These are phyloP conservation scores for Sphenopsis melanotis DNA, from an alignment of 2,797 vertebrate species.

Conservation along the genomic window DNA sequence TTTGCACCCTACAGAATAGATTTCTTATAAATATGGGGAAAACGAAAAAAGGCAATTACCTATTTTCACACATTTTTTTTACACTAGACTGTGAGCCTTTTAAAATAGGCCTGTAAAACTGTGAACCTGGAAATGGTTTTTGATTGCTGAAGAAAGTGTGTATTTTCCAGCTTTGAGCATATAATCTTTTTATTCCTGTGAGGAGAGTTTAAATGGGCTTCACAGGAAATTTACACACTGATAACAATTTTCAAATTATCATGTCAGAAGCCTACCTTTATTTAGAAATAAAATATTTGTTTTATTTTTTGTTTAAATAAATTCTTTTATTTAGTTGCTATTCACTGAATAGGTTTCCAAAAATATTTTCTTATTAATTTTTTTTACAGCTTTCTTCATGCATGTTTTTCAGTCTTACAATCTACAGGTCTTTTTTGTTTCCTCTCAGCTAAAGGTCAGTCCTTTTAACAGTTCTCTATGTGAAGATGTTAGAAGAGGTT, in stretches of 20 bases:
- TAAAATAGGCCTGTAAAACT: not conserved
- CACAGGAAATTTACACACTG: not conserved
- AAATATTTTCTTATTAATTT: not conserved
- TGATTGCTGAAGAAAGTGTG: not conserved
- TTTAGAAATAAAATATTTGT: not conserved
- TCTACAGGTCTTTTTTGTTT: not conserved
- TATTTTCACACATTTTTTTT: not conserved
- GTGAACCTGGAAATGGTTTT: not conserved
- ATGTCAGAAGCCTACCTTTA: not conserved
- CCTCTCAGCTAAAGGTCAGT: conserved; percentile 40
- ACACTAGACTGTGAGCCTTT: not conserved
- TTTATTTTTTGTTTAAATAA: not conserved
- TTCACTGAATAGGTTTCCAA: not conserved
- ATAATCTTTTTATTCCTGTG: not conserved
- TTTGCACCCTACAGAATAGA: not conserved
- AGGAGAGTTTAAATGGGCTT: not conserved
- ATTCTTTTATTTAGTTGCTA: not conserved
- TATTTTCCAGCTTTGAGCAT: not conserved
- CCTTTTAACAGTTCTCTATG: not conserved
- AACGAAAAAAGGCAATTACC: not conserved
- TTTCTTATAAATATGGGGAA: not conserved
- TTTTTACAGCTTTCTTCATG: not conserved
- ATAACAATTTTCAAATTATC: not conserved
- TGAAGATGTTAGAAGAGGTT: not conserved
- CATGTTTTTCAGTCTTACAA: not conserved